A percentile compares a stretch with the other conserved stretches of the same genome.
phyloP scores from a whole-genome alignment of 2,888 invertebrate species.

The Eilema depressum region DNA sequence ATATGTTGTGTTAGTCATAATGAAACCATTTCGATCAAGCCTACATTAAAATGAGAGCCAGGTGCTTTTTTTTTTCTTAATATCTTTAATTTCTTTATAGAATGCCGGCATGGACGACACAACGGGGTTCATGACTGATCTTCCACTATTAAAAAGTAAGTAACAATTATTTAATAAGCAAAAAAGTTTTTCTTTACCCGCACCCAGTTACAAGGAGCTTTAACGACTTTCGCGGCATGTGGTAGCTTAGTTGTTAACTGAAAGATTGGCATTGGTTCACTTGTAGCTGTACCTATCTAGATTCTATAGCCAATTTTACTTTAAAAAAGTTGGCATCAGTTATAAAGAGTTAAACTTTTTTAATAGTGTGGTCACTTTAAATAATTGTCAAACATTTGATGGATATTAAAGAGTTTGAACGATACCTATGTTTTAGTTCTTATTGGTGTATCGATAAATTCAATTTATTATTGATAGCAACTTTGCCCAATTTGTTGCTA shows the following conservation, averaged over 20 bases:
- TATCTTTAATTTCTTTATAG: conserved; percentile 79
- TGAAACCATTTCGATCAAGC: conserved; percentile 1
- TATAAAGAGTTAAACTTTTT: conserved; percentile 25
- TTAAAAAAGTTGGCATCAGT: conserved; percentile 15
- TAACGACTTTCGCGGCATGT: conserved; percentile 31
- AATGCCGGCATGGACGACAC: conserved; percentile 95
- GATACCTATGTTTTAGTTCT: conserved; percentile 35
- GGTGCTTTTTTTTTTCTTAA: neutral
- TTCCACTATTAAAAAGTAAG: conserved; percentile 96
- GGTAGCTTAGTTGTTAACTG: conserved; percentile 22
- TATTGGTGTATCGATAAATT: conserved; percentile 38
- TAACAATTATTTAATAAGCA: conserved; percentile 50
- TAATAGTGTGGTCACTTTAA: conserved; percentile 37
- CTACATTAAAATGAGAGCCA: neutral
- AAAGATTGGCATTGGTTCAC: conserved; percentile 23
- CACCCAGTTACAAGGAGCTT: conserved; percentile 19
- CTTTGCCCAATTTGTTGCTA: neutral
- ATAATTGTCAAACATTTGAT: conserved; percentile 27
- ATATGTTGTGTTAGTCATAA: conserved; percentile 1
- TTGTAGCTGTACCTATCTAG: conserved; percentile 21
- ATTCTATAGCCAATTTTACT: conserved; percentile 9
- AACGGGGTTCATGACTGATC: conserved; percentile 95
- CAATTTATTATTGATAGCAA: neutral
- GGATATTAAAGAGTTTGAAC: conserved; percentile 35
- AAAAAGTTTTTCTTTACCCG: conserved; percentile 15